Evolutionary conservation across 2,888 invertebrate species (phyloP).

Genomic region (Dichetophora obliterata): DNA sequence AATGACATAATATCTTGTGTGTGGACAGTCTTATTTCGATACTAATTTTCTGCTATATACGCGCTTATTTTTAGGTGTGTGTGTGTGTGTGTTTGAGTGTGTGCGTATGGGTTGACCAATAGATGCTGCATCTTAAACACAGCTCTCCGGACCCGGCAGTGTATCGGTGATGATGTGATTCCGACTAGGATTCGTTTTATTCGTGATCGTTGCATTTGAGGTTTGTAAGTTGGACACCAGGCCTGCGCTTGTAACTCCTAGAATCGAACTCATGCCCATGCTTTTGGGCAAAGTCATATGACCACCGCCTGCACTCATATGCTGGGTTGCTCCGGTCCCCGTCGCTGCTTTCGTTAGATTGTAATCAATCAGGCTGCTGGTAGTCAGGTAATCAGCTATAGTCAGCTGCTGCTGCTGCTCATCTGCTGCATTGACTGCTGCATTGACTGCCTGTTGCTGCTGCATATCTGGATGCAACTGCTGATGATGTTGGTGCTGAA

Average conservation of each 20-base stretch:
- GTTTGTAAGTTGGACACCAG: slow-evolving; percentile 21
- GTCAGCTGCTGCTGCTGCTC: slow-evolving; percentile 59
- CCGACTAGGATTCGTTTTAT: slow-evolving; percentile 72
- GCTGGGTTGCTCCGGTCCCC: slow-evolving; percentile 37
- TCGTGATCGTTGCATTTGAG: slow-evolving; percentile 59
- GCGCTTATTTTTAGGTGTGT: neutral
- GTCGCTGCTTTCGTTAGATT: slow-evolving; percentile 65
- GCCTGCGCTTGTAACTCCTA: slow-evolving; percentile 36
- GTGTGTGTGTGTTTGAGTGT: neutral
- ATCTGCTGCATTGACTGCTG: slow-evolving; percentile 44
- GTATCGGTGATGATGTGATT: slow-evolving; percentile 87
- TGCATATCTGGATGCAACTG: slow-evolving; percentile 24
- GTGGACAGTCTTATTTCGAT: slow-evolving; percentile 6
- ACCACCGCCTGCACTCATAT: slow-evolving; percentile 37
- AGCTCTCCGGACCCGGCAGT: slow-evolving; percentile 89
- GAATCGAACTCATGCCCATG: slow-evolving; percentile 54
- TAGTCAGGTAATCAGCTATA: slow-evolving; percentile 66
- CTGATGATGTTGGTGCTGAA: slow-evolving; percentile 47
- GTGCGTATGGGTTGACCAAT: neutral
- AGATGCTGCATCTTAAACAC: slow-evolving; percentile 75
- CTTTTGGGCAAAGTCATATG: slow-evolving; percentile 65
- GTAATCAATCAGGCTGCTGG: slow-evolving; percentile 67
- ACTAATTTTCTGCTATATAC: neutral
- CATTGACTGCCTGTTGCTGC: slow-evolving; percentile 39
- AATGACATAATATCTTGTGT: neutral